These are phyloP conservation scores for Leptinotarsa juncta DNA, from an alignment of 2,888 invertebrate genomes.

Conservation along the genomic window DNA sequence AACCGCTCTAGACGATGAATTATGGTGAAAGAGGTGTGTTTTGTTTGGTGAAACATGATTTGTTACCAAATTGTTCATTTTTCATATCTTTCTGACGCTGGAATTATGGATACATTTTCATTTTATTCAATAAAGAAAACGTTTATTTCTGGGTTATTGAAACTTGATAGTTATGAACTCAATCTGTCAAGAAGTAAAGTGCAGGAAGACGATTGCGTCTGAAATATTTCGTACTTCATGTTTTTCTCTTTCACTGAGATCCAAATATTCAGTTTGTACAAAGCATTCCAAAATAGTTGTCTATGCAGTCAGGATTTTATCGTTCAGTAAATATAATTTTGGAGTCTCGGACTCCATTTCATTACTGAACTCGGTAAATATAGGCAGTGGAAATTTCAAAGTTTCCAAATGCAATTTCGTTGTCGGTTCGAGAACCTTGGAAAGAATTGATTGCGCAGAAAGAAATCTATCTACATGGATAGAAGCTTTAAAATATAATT, in stretches of 20 bases:
- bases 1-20: background rate
- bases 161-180: no score
- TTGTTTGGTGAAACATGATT: no score
- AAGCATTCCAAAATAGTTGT: constrained; percentile 1
- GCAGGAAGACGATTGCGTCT: background rate
- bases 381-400: constrained; percentile 19
- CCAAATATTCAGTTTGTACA: constrained; percentile 4
- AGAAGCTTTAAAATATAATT: no score
- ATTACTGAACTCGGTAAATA: constrained; percentile 17
- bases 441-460: no score
- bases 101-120: no score
- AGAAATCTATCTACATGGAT: no score
- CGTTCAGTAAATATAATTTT: constrained; percentile 15
- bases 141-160: no score
- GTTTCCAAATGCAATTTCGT: background rate
- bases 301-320: background rate
- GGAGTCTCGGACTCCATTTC: constrained; percentile 14
- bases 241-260: background rate
- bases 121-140: no score
- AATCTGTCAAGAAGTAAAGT: no score
- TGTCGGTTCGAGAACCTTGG: no score
- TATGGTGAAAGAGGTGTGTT: background rate
- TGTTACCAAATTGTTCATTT: no score
- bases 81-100: no score
- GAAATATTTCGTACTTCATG: background rate